These are phyloP conservation scores for Pseudopleuronectes americanus DNA, from an alignment of 2,797 vertebrate species.

Conservation along the genomic window DNA sequence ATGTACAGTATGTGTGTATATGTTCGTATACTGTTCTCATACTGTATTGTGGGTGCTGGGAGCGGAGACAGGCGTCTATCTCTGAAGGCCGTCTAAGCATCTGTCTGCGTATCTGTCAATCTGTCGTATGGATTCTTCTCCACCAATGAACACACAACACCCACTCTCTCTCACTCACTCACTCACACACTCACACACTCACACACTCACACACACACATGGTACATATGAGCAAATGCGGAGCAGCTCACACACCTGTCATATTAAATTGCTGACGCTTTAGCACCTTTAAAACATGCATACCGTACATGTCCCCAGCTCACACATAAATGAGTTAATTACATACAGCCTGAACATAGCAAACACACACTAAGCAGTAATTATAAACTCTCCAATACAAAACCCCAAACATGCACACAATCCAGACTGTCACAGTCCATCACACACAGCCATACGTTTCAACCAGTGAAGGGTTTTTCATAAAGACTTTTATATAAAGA, in stretches of 20 bases:
- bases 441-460: not conserved
- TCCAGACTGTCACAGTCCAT: not conserved
- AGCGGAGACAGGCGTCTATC: slow-evolving; percentile 8
- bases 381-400: not conserved
- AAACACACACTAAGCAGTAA: not conserved
- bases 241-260: slow-evolving; percentile 38
- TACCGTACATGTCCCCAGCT: not conserved
- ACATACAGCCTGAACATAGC: not conserved
- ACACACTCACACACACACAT: not conserved
- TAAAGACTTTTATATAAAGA: not conserved
- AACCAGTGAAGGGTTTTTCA: not conserved
- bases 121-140: slow-evolving; percentile 44
- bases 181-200: not conserved
- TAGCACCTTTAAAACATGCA: slow-evolving; percentile 9
- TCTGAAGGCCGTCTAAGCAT: slow-evolving; percentile 29
- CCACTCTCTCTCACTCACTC: too few relatives aligned
- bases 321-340: slow-evolving; percentile 10
- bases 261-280: slow-evolving; percentile 21
- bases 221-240: slow-evolving; percentile 8
- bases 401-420: not conserved
- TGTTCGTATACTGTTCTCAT: not conserved
- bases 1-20: slow-evolving; percentile 37
- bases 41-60: slow-evolving; percentile 4
- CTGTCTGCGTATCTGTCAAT: slow-evolving; percentile 45
- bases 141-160: slow-evolving; percentile 19